Conservation (phyloP, 2,797 vertebrate genomes). For the Muscicapa striata region DNA sequence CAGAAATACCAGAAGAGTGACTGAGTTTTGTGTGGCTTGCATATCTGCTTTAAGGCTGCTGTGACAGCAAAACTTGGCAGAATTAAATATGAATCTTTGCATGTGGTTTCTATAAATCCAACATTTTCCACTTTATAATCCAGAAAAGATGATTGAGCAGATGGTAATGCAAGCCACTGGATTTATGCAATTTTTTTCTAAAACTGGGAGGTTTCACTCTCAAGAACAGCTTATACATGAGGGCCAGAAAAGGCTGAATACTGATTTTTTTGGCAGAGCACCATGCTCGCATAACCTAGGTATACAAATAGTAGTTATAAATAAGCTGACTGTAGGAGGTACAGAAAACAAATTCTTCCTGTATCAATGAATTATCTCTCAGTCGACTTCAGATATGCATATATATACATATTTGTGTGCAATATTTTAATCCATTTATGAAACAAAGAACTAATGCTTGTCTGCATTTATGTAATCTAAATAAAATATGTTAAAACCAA, state of each 20-base stretch:
- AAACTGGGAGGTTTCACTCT: conserved; percentile 45
- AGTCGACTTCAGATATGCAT: neutral
- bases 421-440: conserved; percentile 10
- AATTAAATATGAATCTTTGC: conserved; percentile 70
- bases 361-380: conserved; percentile 30
- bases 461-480: conserved; percentile 16
- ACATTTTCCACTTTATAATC: conserved; percentile 70
- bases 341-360: conserved; percentile 31
- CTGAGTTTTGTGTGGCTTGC: conserved; percentile 51
- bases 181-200: conserved; percentile 61
- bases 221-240: conserved; percentile 16
- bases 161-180: conserved; percentile 66
- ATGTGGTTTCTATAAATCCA: conserved; percentile 69
- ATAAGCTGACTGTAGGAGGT: conserved; percentile 41
- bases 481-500: neutral
- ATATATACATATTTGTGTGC: neutral
- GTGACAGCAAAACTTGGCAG: conserved; percentile 70
- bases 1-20: conserved; percentile 47
- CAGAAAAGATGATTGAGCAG: conserved; percentile 72
- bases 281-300: conserved; percentile 36
- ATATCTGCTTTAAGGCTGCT: conserved; percentile 64
- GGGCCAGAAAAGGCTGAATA: conserved; percentile 38
- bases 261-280: conserved; percentile 49
- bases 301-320: conserved; percentile 54
- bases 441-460: conserved; percentile 1